Evolutionary conservation across 2,113 vertebrate genomes (phyloP).

Genomic region (Puntigrus tetrazona): DNA sequence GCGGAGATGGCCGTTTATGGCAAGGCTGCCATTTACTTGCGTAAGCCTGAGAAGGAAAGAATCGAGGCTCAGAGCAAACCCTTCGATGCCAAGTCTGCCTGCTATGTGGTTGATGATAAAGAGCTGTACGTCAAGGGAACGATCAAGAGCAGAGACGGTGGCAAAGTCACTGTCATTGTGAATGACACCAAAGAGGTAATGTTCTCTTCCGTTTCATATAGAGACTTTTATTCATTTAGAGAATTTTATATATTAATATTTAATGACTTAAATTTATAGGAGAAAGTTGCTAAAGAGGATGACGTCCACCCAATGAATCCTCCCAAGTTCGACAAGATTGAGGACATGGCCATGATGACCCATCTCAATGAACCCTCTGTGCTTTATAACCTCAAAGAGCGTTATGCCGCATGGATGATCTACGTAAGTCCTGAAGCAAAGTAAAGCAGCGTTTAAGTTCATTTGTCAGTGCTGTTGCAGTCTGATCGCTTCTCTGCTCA

Average conservation of each 20-base stretch:
- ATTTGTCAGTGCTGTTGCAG: neutral
- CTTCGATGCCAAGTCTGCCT: conserved; percentile 79
- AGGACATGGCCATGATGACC: conserved; percentile 86
- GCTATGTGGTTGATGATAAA: conserved; percentile 74
- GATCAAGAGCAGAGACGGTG: conserved; percentile 73
- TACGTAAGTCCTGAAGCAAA: neutral
- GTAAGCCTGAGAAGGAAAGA: conserved; percentile 77
- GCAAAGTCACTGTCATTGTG: conserved; percentile 74
- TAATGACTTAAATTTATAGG: neutral
- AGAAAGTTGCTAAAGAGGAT: conserved; percentile 74
- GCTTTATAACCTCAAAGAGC: conserved; percentile 85
- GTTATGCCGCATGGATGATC: conserved; percentile 84
- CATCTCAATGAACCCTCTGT: conserved; percentile 79
- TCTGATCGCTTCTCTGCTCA: neutral
- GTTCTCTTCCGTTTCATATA: too few relatives aligned
- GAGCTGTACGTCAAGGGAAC: conserved; percentile 75
- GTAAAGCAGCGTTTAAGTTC: neutral
- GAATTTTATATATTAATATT: neutral
- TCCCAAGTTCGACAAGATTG: conserved; percentile 80
- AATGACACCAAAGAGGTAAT: conserved; percentile 42
- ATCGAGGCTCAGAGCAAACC: conserved; percentile 78
- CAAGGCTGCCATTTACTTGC: conserved; percentile 70
- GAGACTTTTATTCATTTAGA: neutral
- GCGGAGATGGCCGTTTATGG: conserved; percentile 52
- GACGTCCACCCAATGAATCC: conserved; percentile 74